A percentile compares a stretch with the other conserved stretches of the same genome.
These are phyloP conservation scores for Hyaena hyaena DNA, from an alignment of 2,113 vertebrate genomes.

Conservation along the genomic window DNA sequence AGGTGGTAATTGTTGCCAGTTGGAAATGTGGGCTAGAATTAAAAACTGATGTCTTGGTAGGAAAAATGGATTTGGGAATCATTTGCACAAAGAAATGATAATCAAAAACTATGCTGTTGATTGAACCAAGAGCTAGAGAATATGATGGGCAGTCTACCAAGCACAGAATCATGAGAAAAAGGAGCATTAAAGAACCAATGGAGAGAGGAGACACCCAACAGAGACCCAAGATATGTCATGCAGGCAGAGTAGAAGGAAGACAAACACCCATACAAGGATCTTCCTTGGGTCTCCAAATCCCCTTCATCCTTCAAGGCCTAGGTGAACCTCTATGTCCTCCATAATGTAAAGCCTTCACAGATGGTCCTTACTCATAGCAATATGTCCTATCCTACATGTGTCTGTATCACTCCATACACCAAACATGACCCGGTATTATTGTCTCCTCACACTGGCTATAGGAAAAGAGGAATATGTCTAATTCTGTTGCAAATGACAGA, in stretches of 20 bases:
- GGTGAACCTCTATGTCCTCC: not conserved
- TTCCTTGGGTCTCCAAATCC: not conserved
- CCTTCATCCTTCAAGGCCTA: not conserved
- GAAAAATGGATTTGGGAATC: not conserved
- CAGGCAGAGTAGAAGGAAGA: not conserved
- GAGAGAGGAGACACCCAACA: not conserved
- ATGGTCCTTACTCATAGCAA: not conserved
- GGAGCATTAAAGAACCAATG: not conserved
- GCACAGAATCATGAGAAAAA: not conserved
- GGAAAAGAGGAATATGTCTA: not conserved
- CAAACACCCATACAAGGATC: not conserved
- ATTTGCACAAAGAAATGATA: not conserved
- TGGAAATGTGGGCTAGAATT: slow-evolving; percentile 18
- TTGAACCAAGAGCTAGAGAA: not conserved
- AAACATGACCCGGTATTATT: not conserved
- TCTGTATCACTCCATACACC: not conserved
- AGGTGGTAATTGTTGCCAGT: not conserved
- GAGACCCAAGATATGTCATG: not conserved
- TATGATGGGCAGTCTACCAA: not conserved
- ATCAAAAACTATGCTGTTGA: not conserved
- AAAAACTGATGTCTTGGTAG: not conserved
- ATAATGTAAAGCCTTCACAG: not conserved
- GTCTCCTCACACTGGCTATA: not conserved
- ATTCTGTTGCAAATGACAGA: not conserved
- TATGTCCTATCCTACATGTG: not conserved